Conservation (phyloP, 30 jellyfish, hydroid and myxozoan genomes). For the Morbakka virulenta region DNA sequence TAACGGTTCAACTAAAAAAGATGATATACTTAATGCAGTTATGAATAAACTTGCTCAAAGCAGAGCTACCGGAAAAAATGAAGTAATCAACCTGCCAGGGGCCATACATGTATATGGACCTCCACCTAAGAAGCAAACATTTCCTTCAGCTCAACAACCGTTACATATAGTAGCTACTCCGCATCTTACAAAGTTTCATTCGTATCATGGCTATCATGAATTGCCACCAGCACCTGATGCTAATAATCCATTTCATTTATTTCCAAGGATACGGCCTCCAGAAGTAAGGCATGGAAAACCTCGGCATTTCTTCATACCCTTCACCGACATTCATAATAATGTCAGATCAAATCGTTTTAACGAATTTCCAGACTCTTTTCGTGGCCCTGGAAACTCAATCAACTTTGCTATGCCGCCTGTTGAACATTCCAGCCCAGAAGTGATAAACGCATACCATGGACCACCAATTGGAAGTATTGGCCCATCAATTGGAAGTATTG, state of each 20-base stretch:
- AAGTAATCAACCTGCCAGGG: slow-evolving; percentile 89
- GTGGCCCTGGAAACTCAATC: not conserved
- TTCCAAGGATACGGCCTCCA: slow-evolving; percentile 53
- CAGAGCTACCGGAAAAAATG: slow-evolving; percentile 30
- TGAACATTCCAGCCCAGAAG: not conserved
- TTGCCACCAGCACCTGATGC: slow-evolving; percentile 54
- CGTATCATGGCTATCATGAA: slow-evolving; percentile 36
- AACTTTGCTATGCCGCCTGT: not conserved
- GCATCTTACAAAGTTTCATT: slow-evolving; percentile 51
- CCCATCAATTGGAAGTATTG: not conserved
- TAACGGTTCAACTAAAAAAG: slow-evolving; percentile 49
- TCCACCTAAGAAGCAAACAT: slow-evolving; percentile 64
- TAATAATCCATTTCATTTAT: slow-evolving; percentile 56
- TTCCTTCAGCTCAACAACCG: slow-evolving; percentile 74
- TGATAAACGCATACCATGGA: not conserved
- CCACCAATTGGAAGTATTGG: not conserved
- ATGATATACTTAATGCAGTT: slow-evolving; percentile 59
- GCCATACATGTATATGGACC: slow-evolving; percentile 94
- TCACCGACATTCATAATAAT: slow-evolving; percentile 1
- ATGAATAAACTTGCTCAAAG: slow-evolving; percentile 56
- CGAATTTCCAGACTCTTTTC: not conserved
- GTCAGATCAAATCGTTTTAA: not conserved
- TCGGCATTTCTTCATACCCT: slow-evolving; percentile 69
- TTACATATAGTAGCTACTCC: slow-evolving; percentile 87
- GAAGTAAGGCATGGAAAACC: slow-evolving; percentile 75